Base-by-base conservation (phyloP, 53 echinoderm and acorn worm species). In the Antedon mediterranea region DNA sequence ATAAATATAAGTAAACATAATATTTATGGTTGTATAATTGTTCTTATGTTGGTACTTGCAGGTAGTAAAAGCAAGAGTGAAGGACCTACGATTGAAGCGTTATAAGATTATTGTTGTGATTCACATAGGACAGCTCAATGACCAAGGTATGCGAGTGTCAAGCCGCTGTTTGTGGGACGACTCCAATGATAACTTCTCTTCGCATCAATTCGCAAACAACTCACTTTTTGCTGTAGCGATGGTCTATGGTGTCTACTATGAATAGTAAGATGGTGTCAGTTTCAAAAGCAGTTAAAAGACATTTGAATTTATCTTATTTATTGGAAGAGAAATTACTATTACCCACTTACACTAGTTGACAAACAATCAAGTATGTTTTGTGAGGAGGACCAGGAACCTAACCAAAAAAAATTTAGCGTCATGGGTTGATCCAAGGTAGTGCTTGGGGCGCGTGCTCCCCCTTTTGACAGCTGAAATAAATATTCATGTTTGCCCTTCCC, bases 141-240 rank as follows among this genome's bases (percentile, higher is more conserved):
- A 92, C 84, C 97, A 97, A 77, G 95, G 92, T 26, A 75, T 97
- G 76, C 83, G 83, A 57, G 85, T 97, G 31, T 86, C 88, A 42
- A 97, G 97, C 81, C 83, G 97, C 2, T 97, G 97, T 79, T 83
- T 97, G 31, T 92, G 92, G 97, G 97, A 97, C 71, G 85, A 89
- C 28, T 71, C 85, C 31, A 83, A 87, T 72, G 97, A 97, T 78
- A 97, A 79, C 71, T 97, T 89, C 20, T 92, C 97, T 28, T 88
- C 89, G 1, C 92, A 84, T 43, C 92, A 97, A 73, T 97, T 87
- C 76, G 74, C 84, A 29, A 97, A 97, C 79, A 88, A 81, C 79
- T 89, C 87, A 7, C 75, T 92, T 30, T 92, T 97, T 84, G 92
- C 92, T 32, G 83, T 84, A 29, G 97, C 89, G 27, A 92, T 82